Percentiles rank a stretch among this genome's conserved stretches.
These are phyloP conservation scores for Cladorhizidae sp. DNA, from an alignment of 37 sponge, comb jelly and placozoan species.

Conservation along the genomic window DNA sequence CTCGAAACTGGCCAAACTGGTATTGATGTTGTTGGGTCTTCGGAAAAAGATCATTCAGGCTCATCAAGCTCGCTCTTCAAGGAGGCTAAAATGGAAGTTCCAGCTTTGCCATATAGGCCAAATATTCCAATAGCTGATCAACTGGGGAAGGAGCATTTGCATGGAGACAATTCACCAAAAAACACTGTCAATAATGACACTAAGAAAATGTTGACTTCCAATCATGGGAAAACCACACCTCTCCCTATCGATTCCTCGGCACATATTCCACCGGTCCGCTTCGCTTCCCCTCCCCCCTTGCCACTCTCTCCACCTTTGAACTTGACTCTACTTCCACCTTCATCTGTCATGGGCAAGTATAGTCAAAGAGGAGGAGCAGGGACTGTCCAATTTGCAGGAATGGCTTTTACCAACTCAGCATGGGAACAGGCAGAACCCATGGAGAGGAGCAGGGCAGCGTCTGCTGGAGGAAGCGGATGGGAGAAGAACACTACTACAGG, in stretches of 20 bases:
- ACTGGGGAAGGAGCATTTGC: no score
- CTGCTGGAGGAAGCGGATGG: no score
- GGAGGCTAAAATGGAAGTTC: neutral
- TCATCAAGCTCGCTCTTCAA: neutral
- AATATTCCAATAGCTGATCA: no score
- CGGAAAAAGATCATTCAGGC: neutral
- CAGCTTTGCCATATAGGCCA: neutral
- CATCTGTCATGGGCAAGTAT: neutral
- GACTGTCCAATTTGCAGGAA: constrained; percentile 34
- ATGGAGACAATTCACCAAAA: no score
- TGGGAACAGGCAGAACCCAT: no score
- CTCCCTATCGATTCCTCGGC: constrained; percentile 7
- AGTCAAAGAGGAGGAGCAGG: neutral
- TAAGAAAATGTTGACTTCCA: neutral
- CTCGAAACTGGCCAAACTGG: constrained; percentile 24
- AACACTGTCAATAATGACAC: neutral
- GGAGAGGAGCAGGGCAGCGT: no score
- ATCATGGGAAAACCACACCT: no score
- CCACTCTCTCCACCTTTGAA: constrained; percentile 14
- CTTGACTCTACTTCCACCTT: neutral
- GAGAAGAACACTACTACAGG: no score
- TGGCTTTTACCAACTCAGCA: neutral
- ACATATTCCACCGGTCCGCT: constrained; percentile 22
- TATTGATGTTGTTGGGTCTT: neutral
- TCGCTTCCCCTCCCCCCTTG: constrained; percentile 10